A percentile compares a stretch with the other conserved stretches of the same genome.
phyloP scores from a whole-genome alignment of 2,113 vertebrate species.

The Hippocampus mohnikei region DNA sequence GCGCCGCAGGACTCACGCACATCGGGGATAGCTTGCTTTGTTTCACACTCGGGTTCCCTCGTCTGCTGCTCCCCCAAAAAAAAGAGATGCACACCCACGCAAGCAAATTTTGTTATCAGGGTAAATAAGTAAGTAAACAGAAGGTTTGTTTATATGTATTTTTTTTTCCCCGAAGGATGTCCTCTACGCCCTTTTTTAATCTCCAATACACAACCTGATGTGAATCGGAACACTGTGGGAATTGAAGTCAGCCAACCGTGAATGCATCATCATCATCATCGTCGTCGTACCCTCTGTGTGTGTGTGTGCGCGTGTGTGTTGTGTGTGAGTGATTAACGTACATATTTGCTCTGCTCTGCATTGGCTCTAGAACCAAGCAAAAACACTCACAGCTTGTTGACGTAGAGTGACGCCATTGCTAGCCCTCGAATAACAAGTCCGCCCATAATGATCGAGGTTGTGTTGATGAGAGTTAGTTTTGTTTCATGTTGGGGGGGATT shows the following conservation, averaged over 20 bases:
- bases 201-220: neutral
- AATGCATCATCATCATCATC: neutral
- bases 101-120: neutral
- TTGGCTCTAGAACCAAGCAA: neutral
- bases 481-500: too few relatives aligned
- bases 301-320: neutral
- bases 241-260: neutral
- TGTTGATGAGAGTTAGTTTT: too few relatives aligned
- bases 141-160: neutral
- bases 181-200: slow-evolving; percentile 1
- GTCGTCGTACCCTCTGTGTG: neutral
- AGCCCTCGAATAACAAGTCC: neutral
- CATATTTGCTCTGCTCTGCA: neutral
- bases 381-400: neutral
- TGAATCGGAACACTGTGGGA: neutral
- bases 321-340: neutral
- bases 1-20: neutral
- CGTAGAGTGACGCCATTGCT: neutral
- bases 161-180: neutral
- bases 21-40: neutral
- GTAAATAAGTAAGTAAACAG: neutral
- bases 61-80: neutral
- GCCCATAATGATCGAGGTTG: too few relatives aligned
- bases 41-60: neutral
- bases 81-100: neutral